Percentiles rank a stretch among this genome's conserved stretches.
Conservation (phyloP, 2,797 vertebrate genomes). For the Synaphobranchus kaupii region DNA sequence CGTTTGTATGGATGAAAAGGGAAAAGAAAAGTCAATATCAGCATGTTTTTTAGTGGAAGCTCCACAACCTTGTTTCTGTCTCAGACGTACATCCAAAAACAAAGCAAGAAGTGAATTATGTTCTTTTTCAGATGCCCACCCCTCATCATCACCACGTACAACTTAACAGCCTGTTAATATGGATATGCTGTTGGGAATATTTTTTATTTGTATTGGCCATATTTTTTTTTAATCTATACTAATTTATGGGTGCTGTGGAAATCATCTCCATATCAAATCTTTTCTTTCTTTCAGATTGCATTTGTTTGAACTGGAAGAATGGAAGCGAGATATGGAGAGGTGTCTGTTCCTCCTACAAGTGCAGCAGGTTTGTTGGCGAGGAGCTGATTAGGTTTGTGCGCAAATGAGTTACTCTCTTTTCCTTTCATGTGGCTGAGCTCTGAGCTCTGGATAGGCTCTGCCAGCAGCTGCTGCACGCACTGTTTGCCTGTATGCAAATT, state of each 20-base stretch:
- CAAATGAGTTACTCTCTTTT: not conserved
- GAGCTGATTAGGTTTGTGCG: not conserved
- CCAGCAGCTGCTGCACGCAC: slow-evolving; percentile 5
- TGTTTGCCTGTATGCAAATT: slow-evolving; percentile 6
- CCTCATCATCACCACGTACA: not conserved
- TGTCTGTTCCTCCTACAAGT: not conserved
- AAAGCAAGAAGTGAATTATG: not conserved
- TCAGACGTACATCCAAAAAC: not conserved
- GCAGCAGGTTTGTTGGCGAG: not conserved
- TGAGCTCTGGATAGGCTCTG: not conserved
- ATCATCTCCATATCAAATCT: not conserved
- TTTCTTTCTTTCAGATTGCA: not conserved
- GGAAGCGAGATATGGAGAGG: not conserved
- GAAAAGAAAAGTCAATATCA: not conserved
- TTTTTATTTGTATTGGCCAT: not conserved
- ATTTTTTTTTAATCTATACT: not conserved
- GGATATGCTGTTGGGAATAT: not conserved
- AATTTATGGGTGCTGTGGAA: not conserved
- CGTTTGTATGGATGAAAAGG: not conserved
- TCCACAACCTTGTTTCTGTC: not conserved
- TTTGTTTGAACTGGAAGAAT: not conserved
- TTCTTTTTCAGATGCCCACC: not conserved
- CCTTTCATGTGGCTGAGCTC: not conserved
- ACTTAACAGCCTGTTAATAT: not conserved
- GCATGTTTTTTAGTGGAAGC: not conserved